phyloP scores from a whole-genome alignment of 2,113 vertebrate species.

The Odobenus rosmarus region DNA sequence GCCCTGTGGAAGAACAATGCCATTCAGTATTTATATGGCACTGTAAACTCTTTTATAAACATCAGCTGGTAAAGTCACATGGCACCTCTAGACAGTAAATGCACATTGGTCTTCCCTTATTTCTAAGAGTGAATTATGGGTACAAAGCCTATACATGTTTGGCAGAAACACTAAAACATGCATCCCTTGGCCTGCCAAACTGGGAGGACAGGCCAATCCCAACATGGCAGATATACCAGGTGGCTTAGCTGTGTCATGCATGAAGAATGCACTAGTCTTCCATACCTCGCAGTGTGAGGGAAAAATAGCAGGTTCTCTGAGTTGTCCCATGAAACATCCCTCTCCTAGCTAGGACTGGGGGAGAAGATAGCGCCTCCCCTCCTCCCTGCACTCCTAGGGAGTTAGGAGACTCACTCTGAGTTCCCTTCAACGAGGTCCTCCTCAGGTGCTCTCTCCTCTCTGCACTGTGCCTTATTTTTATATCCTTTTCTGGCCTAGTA shows the following conservation, averaged over 20 bases:
- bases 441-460: not conserved
- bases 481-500: not conserved
- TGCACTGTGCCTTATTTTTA: not conserved
- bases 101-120: not conserved
- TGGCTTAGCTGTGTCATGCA: not conserved
- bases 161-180: not conserved
- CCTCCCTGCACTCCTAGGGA: not conserved
- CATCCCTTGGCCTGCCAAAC: not conserved
- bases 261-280: not conserved
- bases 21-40: constrained; percentile 21
- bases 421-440: not conserved
- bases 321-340: not conserved
- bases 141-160: not conserved
- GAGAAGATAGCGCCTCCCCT: not conserved
- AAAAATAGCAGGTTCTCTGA: not conserved
- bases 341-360: not conserved
- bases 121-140: not conserved
- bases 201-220: not conserved
- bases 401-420: not conserved
- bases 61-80: not conserved
- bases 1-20: constrained; percentile 41
- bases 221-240: too few relatives aligned
- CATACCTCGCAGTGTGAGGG: not conserved
- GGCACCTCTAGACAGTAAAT: constrained; percentile 9
- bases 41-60: constrained; percentile 4